Percentiles rank a stretch among this genome's conserved stretches.
These are phyloP conservation scores for Takifugu flavidus DNA, from an alignment of 2,113 vertebrate genomes.

Conservation along the genomic window DNA sequence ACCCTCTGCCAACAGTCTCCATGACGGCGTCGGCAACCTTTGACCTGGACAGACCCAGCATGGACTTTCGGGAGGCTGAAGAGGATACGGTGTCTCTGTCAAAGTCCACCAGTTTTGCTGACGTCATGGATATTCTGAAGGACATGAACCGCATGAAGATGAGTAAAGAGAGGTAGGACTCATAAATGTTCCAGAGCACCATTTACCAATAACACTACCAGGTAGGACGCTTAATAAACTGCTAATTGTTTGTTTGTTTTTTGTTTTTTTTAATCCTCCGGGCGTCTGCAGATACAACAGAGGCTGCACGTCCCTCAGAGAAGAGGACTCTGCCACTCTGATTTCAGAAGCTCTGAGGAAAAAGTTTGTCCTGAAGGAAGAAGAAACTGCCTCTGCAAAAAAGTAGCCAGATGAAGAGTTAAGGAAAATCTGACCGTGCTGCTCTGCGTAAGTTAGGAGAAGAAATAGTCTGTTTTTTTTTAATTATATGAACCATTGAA, in stretches of 20 bases:
- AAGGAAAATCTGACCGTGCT: constrained; percentile 29
- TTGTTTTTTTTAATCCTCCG: not conserved
- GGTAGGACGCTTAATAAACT: not conserved
- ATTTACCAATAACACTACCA: too few relatives aligned
- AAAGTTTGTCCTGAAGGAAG: constrained; percentile 92
- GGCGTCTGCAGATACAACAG: constrained; percentile 75
- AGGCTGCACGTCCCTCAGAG: constrained; percentile 83
- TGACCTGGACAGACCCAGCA: constrained; percentile 82
- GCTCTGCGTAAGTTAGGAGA: constrained; percentile 59
- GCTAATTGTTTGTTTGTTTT: not conserved
- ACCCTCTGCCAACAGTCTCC: constrained; percentile 81
- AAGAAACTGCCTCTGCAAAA: constrained; percentile 78
- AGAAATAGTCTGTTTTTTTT: not conserved
- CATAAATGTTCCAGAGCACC: not conserved
- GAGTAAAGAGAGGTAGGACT: constrained; percentile 87
- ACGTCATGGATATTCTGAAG: constrained; percentile 97
- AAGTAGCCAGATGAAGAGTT: constrained; percentile 56
- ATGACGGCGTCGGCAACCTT: constrained; percentile 85
- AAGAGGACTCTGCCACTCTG: constrained; percentile 88
- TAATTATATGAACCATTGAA: constrained; percentile 8
- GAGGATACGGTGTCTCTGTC: constrained; percentile 91
- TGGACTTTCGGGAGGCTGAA: constrained; percentile 88
- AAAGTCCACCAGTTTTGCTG: constrained; percentile 97
- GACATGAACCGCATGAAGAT: constrained; percentile 98
- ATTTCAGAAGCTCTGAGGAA: constrained; percentile 92